Evolutionary conservation across 2,797 vertebrate genomes (phyloP), one percentile per base, ranked within the genome.

Genomic region (Austrolebias charrua): DNA sequence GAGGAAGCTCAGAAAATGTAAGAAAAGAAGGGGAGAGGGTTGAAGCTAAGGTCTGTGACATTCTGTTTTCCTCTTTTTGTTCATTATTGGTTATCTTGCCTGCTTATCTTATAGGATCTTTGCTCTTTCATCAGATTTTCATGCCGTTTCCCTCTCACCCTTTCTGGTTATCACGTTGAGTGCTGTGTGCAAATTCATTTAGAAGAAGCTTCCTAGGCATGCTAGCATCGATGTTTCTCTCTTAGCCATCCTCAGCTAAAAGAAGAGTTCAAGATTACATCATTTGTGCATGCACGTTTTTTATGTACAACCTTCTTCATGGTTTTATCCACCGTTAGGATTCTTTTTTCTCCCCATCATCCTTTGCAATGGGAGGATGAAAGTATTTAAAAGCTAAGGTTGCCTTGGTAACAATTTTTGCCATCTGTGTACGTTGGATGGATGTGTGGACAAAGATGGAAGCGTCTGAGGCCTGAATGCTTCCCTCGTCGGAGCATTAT

Each of bases 321-420:
- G 55, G 74, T 74, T 33, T 54, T 44, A 70, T 76, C 62, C 63
- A 63, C 38, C 1, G 0, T 28, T 16, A 70, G 11, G 61, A 62
- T 60, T 76, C 43, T 67, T 73, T 55, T 50, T 84, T 40, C 11
- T n/a, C 12, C 73, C 79, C 71, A 67, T 79, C 81, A 75, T 81
- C 71, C 53, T 76, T 78, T 73, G 62, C 81, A 61, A 29, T 44
- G 48, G 66, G 65, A 66, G 71, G 57, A 72, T 71, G 58, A 24
- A 58, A 74, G 60, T 76, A 85, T 80, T 80, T 76, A 66, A 78
- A 68, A 79, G 69, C 64, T 78, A 54, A 63, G 54, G 88, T 91
- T 91, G 87, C 88, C 87, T 79, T 89, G 88, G 91, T 82, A 88
- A 90, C 89, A 62, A 68, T 84, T 80, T 62, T 79, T 76, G 69